A percentile compares a stretch with the other conserved stretches of the same genome.
Conservation (phyloP, 2,888 invertebrate species). For the Drymonia ruficornis region DNA sequence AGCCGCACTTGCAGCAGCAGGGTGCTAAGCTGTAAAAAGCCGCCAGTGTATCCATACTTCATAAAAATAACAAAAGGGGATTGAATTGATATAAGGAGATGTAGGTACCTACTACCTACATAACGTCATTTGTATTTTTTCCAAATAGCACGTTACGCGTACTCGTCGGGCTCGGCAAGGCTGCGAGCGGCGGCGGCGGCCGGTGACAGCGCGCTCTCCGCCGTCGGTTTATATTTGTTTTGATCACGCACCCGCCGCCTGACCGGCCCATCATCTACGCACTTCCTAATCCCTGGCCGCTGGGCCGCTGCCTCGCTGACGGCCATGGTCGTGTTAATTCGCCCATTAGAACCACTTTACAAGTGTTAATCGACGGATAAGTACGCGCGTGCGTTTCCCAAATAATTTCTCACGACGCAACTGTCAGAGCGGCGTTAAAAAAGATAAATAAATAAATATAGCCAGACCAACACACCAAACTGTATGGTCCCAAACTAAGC, state of each 20-base stretch:
- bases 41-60: background rate
- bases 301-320: slow-evolving; percentile 36
- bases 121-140: background rate
- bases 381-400: background rate
- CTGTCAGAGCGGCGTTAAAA: background rate
- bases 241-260: slow-evolving; percentile 61
- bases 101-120: background rate
- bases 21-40: background rate
- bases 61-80: background rate
- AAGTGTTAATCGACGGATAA: slow-evolving; percentile 21
- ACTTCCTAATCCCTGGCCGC: slow-evolving; percentile 53
- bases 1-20: background rate
- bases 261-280: slow-evolving; percentile 48
- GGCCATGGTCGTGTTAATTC: slow-evolving; percentile 37
- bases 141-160: background rate
- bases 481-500: no score
- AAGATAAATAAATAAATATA: no score
- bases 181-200: slow-evolving; percentile 20
- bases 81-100: background rate
- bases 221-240: slow-evolving; percentile 62
- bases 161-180: slow-evolving; percentile 19
- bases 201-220: slow-evolving; percentile 46
- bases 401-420: background rate
- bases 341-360: slow-evolving; percentile 26
- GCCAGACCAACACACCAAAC: no score